Evolutionary conservation across 2,113 vertebrate genomes (phyloP).

Genomic region (Thunnus maccoyii): DNA sequence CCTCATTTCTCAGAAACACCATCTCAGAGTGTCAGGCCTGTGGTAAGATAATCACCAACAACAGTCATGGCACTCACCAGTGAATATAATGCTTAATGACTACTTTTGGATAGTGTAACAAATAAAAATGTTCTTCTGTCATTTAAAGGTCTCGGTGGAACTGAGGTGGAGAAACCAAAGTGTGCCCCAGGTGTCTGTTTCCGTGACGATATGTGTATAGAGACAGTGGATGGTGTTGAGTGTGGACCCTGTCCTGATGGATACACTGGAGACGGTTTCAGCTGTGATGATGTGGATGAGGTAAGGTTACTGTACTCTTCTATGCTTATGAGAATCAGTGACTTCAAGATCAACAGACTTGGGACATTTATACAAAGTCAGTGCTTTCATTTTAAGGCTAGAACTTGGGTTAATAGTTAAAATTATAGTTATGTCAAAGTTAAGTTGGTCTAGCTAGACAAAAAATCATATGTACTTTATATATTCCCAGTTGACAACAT

Average conservation of each 20-base stretch:
- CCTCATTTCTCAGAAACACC: conserved; percentile 95
- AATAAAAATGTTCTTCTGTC: not conserved
- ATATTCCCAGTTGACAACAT: not conserved
- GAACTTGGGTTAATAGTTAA: not conserved
- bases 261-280: conserved; percentile 94
- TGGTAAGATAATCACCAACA: conserved; percentile 84
- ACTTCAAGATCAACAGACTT: not conserved
- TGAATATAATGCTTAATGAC: not conserved
- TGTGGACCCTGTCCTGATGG: conserved; percentile 96
- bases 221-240: conserved; percentile 90
- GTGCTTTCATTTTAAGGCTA: not conserved
- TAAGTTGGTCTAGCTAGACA: not conserved
- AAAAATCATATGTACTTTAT: not conserved
- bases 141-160: conserved; percentile 80
- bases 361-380: not conserved
- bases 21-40: conserved; percentile 98
- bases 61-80: not conserved
- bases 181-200: conserved; percentile 93
- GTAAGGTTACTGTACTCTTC: conserved; percentile 74
- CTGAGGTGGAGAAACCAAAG: conserved; percentile 82
- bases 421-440: not conserved
- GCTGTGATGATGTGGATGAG: conserved; percentile 95
- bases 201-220: conserved; percentile 88
- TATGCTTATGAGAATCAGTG: not conserved
- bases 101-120: not conserved